phyloP scores from a whole-genome alignment of 2,888 invertebrate species.

The Caenorhabditis uteleia region DNA sequence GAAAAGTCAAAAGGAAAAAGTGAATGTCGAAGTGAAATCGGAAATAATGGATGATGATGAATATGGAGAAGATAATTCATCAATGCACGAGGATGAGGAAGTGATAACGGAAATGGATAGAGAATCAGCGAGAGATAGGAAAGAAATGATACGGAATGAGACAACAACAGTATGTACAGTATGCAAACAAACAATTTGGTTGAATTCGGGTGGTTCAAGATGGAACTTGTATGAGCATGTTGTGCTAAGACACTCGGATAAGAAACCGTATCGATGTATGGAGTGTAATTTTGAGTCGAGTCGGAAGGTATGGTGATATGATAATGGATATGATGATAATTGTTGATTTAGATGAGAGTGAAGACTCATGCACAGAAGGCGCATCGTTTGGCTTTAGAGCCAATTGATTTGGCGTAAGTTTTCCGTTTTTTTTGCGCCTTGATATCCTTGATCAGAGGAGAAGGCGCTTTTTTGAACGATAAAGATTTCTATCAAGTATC shows the following conservation, averaged over 20 bases:
- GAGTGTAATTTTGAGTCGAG: slow-evolving; percentile 29
- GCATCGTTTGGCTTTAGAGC: slow-evolving; percentile 27
- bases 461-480: neutral
- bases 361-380: too few species aligned
- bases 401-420: slow-evolving; percentile 28
- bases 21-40: slow-evolving; percentile 17
- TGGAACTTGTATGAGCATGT: slow-evolving; percentile 48
- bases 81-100: slow-evolving; percentile 15
- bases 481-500: neutral
- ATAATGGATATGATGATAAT: too few species aligned
- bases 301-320: slow-evolving; percentile 13
- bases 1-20: neutral
- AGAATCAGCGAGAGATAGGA: too few species aligned
- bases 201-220: slow-evolving; percentile 40
- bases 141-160: slow-evolving; percentile 3
- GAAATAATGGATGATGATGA: neutral
- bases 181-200: slow-evolving; percentile 20
- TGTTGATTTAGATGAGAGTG: too few species aligned
- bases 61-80: neutral
- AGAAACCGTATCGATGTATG: slow-evolving; percentile 37
- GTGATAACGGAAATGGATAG: neutral
- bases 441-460: too few species aligned
- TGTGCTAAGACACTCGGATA: slow-evolving; percentile 36
- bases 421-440: too few species aligned
- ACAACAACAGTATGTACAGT: slow-evolving; percentile 15